Conservation (phyloP, 2,797 vertebrate species). For the Silurus lanzhouensis region DNA sequence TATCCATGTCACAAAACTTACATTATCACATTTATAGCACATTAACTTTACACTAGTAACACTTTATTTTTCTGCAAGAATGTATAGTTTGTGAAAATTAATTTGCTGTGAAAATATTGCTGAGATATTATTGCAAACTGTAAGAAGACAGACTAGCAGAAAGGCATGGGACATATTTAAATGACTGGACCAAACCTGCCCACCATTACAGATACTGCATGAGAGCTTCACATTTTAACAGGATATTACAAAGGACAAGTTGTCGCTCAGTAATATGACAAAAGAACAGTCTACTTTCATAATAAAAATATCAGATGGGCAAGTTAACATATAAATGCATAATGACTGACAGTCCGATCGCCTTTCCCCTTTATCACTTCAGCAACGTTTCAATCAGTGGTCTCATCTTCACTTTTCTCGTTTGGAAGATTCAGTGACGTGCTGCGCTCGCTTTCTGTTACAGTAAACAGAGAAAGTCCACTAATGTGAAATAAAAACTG, state of each 20-base stretch:
- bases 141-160: not conserved
- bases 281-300: not conserved
- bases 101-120: not conserved
- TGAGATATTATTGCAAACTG: not conserved
- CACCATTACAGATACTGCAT: not conserved
- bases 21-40: not conserved
- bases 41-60: not conserved
- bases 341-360: not conserved
- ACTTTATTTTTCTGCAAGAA: not conserved
- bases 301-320: not conserved
- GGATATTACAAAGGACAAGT: not conserved
- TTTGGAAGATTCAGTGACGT: not conserved
- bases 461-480: not conserved
- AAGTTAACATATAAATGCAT: not conserved
- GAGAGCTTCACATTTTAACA: not conserved
- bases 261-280: not conserved
- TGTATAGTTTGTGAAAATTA: not conserved
- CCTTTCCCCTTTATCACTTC: not conserved
- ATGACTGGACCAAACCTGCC: not conserved
- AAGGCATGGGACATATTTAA: not conserved
- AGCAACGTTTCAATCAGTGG: not conserved
- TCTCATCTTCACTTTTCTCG: not conserved
- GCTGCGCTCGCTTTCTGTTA: not conserved
- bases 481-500: not conserved
- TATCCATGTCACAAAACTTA: not conserved